phyloP scores from a whole-genome alignment of 2,888 invertebrate genomes.

The Coelopa pilipes region DNA sequence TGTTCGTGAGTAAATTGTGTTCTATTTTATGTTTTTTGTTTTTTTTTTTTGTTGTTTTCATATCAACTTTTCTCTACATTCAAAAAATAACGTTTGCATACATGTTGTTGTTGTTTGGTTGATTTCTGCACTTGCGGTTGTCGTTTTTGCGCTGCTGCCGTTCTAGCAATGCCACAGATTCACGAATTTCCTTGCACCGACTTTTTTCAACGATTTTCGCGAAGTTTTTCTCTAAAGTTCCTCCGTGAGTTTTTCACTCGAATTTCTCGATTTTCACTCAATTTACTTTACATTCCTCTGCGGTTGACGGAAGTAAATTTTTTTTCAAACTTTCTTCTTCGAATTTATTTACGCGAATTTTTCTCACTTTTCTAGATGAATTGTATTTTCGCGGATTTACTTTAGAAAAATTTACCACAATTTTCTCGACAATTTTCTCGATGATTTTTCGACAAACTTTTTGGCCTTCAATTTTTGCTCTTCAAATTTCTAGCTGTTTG shows the following conservation, averaged over 20 bases:
- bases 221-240: not conserved
- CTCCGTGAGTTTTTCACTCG: not conserved
- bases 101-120: not conserved
- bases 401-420: slow-evolving; percentile 19
- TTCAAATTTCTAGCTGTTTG: no score
- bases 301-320: not conserved
- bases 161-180: not conserved
- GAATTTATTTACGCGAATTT: not conserved
- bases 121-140: not conserved
- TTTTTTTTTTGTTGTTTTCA: no score
- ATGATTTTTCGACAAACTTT: no score
- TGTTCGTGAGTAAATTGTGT: no score
- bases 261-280: not conserved
- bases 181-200: not conserved
- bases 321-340: not conserved
- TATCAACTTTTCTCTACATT: slow-evolving; percentile 3
- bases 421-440: no score
- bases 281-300: not conserved
- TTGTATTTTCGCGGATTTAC: slow-evolving; percentile 33
- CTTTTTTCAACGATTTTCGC: not conserved
- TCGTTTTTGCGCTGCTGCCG: not conserved
- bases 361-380: slow-evolving; percentile 34
- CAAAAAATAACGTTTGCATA: slow-evolving; percentile 11
- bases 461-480: no score
- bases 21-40: no score